Evolutionary conservation across 2,888 invertebrate species (phyloP).

Genomic region (Gasteruption jaculator): DNA sequence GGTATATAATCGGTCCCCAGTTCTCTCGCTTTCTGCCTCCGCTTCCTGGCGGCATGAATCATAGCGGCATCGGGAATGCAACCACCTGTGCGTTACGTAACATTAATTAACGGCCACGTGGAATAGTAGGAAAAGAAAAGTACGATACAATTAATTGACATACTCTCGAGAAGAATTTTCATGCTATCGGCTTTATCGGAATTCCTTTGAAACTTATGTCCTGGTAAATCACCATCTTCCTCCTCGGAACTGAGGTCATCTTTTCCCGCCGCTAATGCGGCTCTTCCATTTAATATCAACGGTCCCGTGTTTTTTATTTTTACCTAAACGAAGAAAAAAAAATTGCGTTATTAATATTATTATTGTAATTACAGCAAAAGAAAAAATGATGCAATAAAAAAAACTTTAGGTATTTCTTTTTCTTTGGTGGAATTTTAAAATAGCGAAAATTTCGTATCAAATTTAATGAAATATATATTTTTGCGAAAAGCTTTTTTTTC

Average conservation of each 20-base stretch:
- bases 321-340: constrained; percentile 47
- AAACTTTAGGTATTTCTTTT: not conserved
- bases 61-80: constrained; percentile 96
- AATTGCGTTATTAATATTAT: constrained; percentile 4
- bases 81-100: too few relatives aligned
- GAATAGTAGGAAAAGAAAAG: constrained; percentile 10
- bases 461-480: constrained; percentile 23
- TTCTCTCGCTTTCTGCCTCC: constrained; percentile 89
- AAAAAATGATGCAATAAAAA: constrained; percentile 8
- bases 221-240: constrained; percentile 53
- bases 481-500: constrained; percentile 19
- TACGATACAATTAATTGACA: constrained; percentile 23
- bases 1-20: constrained; percentile 61
- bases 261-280: constrained; percentile 75
- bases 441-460: constrained; percentile 22
- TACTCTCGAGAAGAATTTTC: constrained; percentile 74
- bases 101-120: too few relatives aligned
- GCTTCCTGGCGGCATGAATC: constrained; percentile 95
- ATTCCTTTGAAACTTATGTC: constrained; percentile 55
- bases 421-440: constrained; percentile 14
- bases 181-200: constrained; percentile 60
- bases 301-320: constrained; percentile 60
- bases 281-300: constrained; percentile 73
- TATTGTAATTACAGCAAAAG: constrained; percentile 14
- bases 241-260: constrained; percentile 66